Base-by-base conservation (phyloP, 1,140 invertebrate species). In the Aphidius ervi region DNA sequence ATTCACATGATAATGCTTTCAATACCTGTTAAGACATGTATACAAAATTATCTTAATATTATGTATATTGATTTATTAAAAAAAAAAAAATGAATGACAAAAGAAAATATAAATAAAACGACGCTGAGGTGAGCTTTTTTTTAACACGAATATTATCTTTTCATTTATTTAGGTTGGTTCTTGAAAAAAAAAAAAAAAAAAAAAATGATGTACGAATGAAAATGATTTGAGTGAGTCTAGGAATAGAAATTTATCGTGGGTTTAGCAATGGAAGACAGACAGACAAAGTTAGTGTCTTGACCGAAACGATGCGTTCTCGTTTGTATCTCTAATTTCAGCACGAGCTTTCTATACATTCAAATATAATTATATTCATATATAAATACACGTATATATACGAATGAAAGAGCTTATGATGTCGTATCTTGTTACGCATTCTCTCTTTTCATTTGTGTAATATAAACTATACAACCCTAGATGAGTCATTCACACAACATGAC, bases 261-360 rank as follows among this genome's bases (percentile, higher is more conserved):
- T 31, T 31, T 31, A 31, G 23, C 23, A 59, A 41, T 58, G n/a
- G 46, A 42, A 52, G 43, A 56, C 41, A 54, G 10, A 37, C n/a
- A 58, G 46, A 48, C 10, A 9, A 31, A 48, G 37, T 7, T 49
- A 47, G 59, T 53, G 20, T 46, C 60, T 65, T 68, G 63, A 62
- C 62, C 62, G 60, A 64, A 10, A 46, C 39, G 49, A 46, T 54
- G 61, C 54, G 61, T 61, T 31, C 40, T 54, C 20, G 10, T n/a
- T n/a, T 16, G 61, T 62, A 59, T 56, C 65, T 64, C 65, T 68
- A 67, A 67, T 65, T 68, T 65, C 63, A 68, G 65, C 66, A 50
- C 46, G 57, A 65, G 54, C 57, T n/a, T 31, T 31, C 23, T 31
- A 31, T 31, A 31, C 2, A 31, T 31, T 31, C 23, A 31, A 31